A percentile compares a stretch with the other conserved stretches of the same genome.
phyloP scores from a whole-genome alignment of 2,888 invertebrate genomes.

The Actias luna region DNA sequence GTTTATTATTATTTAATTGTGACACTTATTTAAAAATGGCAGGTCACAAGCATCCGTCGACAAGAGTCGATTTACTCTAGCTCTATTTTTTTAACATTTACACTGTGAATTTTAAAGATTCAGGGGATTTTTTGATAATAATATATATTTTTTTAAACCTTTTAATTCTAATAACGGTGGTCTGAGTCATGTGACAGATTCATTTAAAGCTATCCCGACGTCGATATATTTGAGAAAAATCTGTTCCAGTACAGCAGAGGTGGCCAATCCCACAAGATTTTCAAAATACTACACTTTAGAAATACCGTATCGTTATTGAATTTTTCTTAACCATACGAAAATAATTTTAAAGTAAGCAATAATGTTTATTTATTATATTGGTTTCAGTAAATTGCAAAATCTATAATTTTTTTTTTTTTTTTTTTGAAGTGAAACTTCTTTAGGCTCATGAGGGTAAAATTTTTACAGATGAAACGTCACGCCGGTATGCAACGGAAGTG shows the following conservation, averaged over 20 bases:
- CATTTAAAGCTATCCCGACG: constrained; percentile 72
- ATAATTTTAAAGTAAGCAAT: no score
- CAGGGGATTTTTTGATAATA: constrained; percentile 36
- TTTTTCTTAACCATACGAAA: no score
- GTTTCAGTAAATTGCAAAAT: no score
- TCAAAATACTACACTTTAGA: no score
- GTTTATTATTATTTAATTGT: neutral
- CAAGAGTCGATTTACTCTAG: constrained; percentile 48
- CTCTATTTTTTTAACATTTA: constrained; percentile 52
- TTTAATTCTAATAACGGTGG: constrained; percentile 72
- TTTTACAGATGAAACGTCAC: no score
- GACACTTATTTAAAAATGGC: neutral
- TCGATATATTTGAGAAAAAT: constrained; percentile 33
- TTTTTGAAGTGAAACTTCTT: no score
- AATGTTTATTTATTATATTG: no score
- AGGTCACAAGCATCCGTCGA: constrained; percentile 34
- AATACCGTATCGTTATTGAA: no score
- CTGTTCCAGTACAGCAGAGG: constrained; percentile 22
- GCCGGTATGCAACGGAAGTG: no score
- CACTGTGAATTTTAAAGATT: constrained; percentile 37
- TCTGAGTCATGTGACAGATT: constrained; percentile 71
- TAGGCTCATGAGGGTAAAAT: no score
- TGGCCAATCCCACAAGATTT: no score
- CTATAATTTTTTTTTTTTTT: no score
- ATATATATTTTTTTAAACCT: constrained; percentile 26